Evolutionary conservation across 2,113 vertebrate genomes (phyloP), one percentile per base, ranked within the genome.

Genomic region (Uria aalge): DNA sequence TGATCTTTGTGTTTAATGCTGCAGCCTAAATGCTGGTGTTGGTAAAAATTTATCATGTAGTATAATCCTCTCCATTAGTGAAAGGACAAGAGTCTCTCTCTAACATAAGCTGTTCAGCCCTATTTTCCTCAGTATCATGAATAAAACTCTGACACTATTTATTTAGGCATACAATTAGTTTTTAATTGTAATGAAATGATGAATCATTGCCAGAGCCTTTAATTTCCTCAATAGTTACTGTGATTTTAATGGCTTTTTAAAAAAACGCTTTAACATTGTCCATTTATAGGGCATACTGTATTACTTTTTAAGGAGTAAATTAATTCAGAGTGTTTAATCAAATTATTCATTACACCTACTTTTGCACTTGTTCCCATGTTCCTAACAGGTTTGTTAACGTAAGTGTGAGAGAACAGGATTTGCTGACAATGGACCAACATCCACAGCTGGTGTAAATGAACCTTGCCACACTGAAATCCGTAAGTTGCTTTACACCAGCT

Each of bases 101-200:
- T 89, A 76, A 83, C 8, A 32, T 50, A 55, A 86, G 30, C 59
- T 91, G 64, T 75, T 82, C 60, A 91, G 27, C 10, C 64, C 71
- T 93, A 29, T 95, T 96, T 97, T 80, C 53, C 52, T 8, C 2
- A 18, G 68, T 60, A 77, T 63, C 89, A 91, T 75, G 76, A 96
- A 86, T 88, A 88, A 92, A 97, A 92, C 83, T 74, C 92, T 73
- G 80, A 82, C 9, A 18, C 52, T 95, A 84, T 96, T 98, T 98
- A 92, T 95, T 97, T 97, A 94, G 92, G 52, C 48, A 72, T 95
- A 94, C 95, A 97, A 96, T 97, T 98, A 96, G 67, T 64, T 98
- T 98, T 97, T 98, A 97, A 98, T 98, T 97, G 96, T 89, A 96
- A 93, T 95, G 84, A 95, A 92, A 96, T 91, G 50, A 95, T 92